phyloP scores from a whole-genome alignment of 1,140 invertebrate species.

The Drosophila paulistorum region DNA sequence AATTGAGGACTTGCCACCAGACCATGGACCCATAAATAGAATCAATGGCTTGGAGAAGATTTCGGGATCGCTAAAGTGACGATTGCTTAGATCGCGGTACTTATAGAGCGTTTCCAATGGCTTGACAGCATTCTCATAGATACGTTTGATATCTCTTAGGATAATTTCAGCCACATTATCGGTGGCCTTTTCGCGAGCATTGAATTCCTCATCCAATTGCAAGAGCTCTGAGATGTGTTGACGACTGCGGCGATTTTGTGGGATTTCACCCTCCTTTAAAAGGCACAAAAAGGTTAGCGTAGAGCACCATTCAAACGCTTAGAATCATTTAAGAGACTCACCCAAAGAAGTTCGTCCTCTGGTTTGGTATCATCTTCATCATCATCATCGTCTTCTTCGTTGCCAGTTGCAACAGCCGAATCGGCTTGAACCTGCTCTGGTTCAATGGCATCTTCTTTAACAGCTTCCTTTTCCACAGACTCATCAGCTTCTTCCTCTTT shows the following conservation, averaged over 20 bases:
- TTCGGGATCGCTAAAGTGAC: conserved; percentile 96
- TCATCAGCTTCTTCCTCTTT: conserved; percentile 44
- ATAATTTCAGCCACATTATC: conserved; percentile 90
- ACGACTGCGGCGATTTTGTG: conserved; percentile 89
- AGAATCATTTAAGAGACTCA: conserved; percentile 59
- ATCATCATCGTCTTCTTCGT: conserved; percentile 68
- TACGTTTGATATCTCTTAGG: conserved; percentile 92
- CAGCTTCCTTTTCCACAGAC: conserved; percentile 27
- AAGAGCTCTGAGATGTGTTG: conserved; percentile 92
- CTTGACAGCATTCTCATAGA: conserved; percentile 94
- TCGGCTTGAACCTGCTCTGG: conserved; percentile 47
- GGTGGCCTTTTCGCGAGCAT: conserved; percentile 88
- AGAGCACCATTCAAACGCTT: no score
- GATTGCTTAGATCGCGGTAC: conserved; percentile 95
- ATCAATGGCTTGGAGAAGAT: conserved; percentile 97
- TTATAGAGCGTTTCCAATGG: conserved; percentile 95
- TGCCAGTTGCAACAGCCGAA: conserved; percentile 44
- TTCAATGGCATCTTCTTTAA: conserved; percentile 47
- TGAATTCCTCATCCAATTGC: conserved; percentile 90
- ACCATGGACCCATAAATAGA: conserved; percentile 97
- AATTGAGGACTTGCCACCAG: conserved; percentile 96
- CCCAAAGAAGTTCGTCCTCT: conserved; percentile 86
- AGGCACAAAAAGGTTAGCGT: neutral
- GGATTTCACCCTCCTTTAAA: conserved; percentile 87
- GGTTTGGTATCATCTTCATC: conserved; percentile 83